Base-by-base conservation (phyloP, 1,140 invertebrate genomes). In the Diachasmimorpha longicaudata region DNA sequence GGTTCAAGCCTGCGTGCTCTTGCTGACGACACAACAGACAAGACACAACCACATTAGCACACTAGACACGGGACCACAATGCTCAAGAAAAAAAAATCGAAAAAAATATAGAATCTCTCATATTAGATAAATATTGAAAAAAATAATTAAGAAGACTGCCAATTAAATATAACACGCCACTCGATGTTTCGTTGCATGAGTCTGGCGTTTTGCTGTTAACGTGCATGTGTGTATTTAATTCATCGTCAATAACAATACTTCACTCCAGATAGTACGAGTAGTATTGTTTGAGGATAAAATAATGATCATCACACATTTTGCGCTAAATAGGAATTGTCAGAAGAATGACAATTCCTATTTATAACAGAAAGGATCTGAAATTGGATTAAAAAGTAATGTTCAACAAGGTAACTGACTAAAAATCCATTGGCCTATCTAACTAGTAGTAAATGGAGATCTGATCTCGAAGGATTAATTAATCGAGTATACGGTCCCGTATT, bases 1-100 rank as follows among this genome's bases (percentile, higher is more conserved):
- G 93, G 91, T 93, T 95, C 87, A 94, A 92, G 90, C 94, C 95
- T 92, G 95, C 95, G 87, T 89, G 86, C 91, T 96, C 95, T 93
- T 96, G 95, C 94, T 96, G 92, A 90, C 91, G 85, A 91, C 89
- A 92, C 88, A 90, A 90, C 87, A 90, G 91, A 90, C 87, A 90
- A 88, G 87, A 90, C 91, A 91, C 88, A 91, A 93, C 91, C 92
- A 90, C 89, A 88, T 91, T 90, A 90, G 88, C 90, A 91, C 90
- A 90, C 89, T 86, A 87, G 80, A 87, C 83, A 89, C 82, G 72
- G 78, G 82, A 85, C 81, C 81, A 86, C 83, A 85, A 87, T 86
- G 81, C 83, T 87, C 79, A 81, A 31, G 31, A 31, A 83, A 70
- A 70, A 77, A 66, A 37, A 77, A 66, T 25, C 31, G 19, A 25